phyloP scores from a whole-genome alignment of 2,797 vertebrate genomes.

The Cyclopterus lumpus region DNA sequence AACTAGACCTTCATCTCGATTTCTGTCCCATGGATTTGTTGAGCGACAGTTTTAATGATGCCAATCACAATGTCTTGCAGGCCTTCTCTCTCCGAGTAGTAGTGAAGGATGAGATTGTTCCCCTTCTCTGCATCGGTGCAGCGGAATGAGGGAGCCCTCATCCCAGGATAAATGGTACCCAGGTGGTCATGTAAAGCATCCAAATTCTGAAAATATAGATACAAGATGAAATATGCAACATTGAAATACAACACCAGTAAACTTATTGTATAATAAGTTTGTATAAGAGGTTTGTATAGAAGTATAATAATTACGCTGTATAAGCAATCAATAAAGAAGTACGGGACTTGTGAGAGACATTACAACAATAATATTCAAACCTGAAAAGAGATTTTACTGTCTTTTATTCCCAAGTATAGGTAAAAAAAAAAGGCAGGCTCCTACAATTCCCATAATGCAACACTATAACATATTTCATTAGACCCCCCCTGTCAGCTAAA shows the following conservation, averaged over 20 bases:
- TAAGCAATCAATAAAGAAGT: not conserved
- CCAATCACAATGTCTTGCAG: slow-evolving; percentile 99
- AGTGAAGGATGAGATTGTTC: slow-evolving; percentile 97
- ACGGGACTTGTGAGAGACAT: not conserved
- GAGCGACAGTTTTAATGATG: slow-evolving; percentile 98
- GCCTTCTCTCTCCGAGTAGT: slow-evolving; percentile 98
- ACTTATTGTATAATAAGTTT: not conserved
- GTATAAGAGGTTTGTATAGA: not conserved
- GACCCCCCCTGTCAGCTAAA: not conserved
- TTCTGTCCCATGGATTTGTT: slow-evolving; percentile 98
- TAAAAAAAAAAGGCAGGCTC: slow-evolving; percentile 1
- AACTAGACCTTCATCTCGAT: slow-evolving; percentile 97
- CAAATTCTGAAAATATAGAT: slow-evolving; percentile 87
- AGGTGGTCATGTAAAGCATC: slow-evolving; percentile 98
- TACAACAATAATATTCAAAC: not conserved
- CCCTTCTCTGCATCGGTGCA: slow-evolving; percentile 98
- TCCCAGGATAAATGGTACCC: slow-evolving; percentile 98
- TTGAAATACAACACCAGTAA: not conserved
- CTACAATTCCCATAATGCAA: slow-evolving; percentile 4
- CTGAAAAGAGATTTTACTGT: not conserved
- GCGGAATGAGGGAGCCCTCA: slow-evolving; percentile 97
- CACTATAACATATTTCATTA: not conserved
- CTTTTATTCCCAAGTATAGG: not conserved
- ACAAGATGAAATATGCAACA: slow-evolving; percentile 36
- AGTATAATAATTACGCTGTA: not conserved